Conservation (phyloP, 2,113 vertebrate genomes). For the Marmota monax region DNA sequence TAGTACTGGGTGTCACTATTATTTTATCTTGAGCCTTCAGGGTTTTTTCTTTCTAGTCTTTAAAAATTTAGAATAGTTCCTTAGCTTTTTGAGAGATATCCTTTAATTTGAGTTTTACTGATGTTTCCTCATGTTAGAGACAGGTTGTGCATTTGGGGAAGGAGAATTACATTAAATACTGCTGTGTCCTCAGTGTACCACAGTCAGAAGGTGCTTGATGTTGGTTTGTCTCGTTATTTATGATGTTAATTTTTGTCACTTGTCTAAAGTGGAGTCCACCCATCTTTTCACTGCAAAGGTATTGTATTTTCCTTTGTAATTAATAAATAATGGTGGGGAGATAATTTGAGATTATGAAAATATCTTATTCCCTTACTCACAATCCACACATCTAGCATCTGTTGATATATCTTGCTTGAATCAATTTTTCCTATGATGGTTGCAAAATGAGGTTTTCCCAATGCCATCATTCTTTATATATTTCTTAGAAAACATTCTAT, state of each 20-base stretch:
- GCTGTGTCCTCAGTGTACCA: background rate
- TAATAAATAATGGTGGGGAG: background rate
- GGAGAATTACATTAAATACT: background rate
- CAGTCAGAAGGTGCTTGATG: background rate
- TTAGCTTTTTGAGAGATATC: background rate
- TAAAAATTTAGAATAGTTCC: background rate
- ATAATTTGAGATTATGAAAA: slow-evolving; percentile 29
- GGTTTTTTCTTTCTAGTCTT: background rate
- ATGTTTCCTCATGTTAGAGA: slow-evolving; percentile 27
- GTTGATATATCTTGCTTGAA: background rate
- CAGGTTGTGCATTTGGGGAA: background rate
- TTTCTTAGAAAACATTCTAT: slow-evolving; percentile 19
- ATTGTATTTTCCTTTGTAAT: slow-evolving; percentile 17
- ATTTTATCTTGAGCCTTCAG: background rate
- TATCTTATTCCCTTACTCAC: background rate
- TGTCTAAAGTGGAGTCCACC: background rate
- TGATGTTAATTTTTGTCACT: background rate
- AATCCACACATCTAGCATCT: background rate
- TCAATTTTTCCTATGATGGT: background rate
- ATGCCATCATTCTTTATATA: background rate
- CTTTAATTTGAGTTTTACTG: background rate
- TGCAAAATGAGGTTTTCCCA: background rate
- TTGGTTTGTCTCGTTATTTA: slow-evolving; percentile 19
- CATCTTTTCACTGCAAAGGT: background rate
- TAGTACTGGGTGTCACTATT: background rate